Evolutionary conservation across 2,113 vertebrate genomes (phyloP).

Genomic region (Phaetusa simplex): DNA sequence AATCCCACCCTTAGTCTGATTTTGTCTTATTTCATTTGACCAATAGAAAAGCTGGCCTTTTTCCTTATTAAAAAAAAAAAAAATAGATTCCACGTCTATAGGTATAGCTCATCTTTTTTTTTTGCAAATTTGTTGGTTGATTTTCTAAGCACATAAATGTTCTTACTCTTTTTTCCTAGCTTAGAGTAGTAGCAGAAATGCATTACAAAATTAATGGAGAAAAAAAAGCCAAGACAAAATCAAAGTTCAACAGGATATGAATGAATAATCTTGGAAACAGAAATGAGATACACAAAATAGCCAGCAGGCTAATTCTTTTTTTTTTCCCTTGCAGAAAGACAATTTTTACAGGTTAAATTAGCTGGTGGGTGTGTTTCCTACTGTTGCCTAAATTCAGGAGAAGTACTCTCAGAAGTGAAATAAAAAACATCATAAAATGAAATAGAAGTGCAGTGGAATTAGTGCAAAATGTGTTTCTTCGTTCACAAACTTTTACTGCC

Average conservation of each 20-base stretch:
- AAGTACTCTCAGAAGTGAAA: conserved; percentile 43
- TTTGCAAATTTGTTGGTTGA: not conserved
- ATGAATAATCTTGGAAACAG: not conserved
- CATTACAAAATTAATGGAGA: not conserved
- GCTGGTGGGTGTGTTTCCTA: not conserved
- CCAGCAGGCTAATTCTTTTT: not conserved
- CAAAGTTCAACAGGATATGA: not conserved
- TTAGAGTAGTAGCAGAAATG: not conserved
- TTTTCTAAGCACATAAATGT: not conserved
- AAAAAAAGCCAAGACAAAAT: not conserved
- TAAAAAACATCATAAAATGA: conserved; percentile 19
- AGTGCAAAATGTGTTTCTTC: conserved; percentile 16
- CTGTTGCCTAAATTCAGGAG: not conserved
- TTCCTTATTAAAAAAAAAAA: not conserved
- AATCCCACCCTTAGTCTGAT: not conserved
- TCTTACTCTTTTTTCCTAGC: not conserved
- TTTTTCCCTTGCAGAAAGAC: not conserved
- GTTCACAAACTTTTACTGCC: conserved; percentile 18
- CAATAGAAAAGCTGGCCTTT: not conserved
- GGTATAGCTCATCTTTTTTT: not conserved
- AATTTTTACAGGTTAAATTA: conserved; percentile 44
- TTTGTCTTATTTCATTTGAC: not conserved
- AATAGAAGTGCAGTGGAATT: conserved; percentile 34
- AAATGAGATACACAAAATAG: not conserved
- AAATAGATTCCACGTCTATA: not conserved